Evolutionary conservation across 1,140 invertebrate genomes (phyloP).

Genomic region (Macrostomum lignano): DNA sequence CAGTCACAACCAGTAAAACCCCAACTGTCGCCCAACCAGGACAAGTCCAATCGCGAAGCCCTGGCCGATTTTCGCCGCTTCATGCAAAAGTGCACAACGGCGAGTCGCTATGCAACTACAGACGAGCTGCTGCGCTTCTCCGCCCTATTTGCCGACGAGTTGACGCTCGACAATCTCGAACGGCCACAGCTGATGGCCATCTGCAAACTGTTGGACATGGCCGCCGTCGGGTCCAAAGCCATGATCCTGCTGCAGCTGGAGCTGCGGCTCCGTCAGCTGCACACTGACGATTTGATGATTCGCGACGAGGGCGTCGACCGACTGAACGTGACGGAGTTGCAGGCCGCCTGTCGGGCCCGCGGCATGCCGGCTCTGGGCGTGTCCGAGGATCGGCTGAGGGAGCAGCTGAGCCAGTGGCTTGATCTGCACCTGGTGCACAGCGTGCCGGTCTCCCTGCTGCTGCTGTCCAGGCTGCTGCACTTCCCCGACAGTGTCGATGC

Average conservation of each 20-base stretch:
- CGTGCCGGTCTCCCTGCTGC: conserved; percentile 51
- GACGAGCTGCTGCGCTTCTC: conserved; percentile 91
- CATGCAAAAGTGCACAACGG: too few relatives aligned
- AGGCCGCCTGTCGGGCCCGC: conserved; percentile 60
- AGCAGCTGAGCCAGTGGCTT: conserved; percentile 72
- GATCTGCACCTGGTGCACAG: conserved; percentile 51
- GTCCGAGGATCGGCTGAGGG: conserved; percentile 49
- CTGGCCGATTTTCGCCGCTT: too few relatives aligned
- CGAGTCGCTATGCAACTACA: too few relatives aligned
- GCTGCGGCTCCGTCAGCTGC: conserved; percentile 58
- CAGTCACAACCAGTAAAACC: too few relatives aligned
- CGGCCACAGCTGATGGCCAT: conserved; percentile 60
- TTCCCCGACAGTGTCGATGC: conserved; percentile 36
- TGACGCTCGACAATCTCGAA: conserved; percentile 76
- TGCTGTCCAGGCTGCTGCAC: conserved; percentile 68
- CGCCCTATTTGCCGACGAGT: conserved; percentile 82
- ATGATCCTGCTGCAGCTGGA: conserved; percentile 68
- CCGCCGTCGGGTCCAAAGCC: conserved; percentile 31
- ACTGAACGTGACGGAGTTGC: conserved; percentile 58
- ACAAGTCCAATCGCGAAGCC: too few relatives aligned
- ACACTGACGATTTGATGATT: conserved; percentile 81
- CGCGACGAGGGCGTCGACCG: conserved; percentile 70
- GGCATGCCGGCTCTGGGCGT: conserved; percentile 90
- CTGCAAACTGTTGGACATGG: conserved; percentile 54
- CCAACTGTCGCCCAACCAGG: too few relatives aligned